These are phyloP conservation scores for Mimachlamys varia DNA, from an alignment of 2,888 invertebrate species.

Conservation along the genomic window DNA sequence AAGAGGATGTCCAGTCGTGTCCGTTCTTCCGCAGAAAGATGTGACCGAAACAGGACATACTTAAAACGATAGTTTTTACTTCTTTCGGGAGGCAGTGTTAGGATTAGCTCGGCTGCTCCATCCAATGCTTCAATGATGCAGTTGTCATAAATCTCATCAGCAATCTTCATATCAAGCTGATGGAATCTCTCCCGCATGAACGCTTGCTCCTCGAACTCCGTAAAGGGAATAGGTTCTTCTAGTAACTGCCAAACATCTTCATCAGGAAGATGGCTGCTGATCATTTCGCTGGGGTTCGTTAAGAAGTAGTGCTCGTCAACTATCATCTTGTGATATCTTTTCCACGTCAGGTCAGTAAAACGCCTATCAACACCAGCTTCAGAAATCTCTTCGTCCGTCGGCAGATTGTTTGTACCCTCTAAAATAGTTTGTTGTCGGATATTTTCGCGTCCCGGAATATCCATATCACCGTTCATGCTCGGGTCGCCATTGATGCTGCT, in stretches of 20 bases:
- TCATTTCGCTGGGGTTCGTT: conserved; percentile 72
- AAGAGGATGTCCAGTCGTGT: conserved; percentile 48
- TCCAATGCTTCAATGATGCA: conserved; percentile 64
- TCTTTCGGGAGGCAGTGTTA: conserved; percentile 59
- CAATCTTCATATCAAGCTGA: conserved; percentile 61
- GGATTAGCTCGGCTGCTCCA: conserved; percentile 65
- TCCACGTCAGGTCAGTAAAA: background rate
- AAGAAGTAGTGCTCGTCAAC: conserved; percentile 69
- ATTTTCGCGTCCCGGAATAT: conserved; percentile 45
- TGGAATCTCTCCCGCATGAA: conserved; percentile 75
- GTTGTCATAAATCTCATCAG: conserved; percentile 52
- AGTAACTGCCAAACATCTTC: conserved; percentile 73
- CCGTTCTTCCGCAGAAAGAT: conserved; percentile 37
- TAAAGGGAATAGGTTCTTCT: conserved; percentile 58
- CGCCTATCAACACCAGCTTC: background rate
- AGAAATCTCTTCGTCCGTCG: background rate
- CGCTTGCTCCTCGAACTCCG: conserved; percentile 66
- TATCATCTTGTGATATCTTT: conserved; percentile 42
- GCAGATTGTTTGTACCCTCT: conserved; percentile 37
- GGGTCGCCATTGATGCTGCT: background rate
- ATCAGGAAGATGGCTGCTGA: conserved; percentile 74
- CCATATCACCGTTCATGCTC: background rate
- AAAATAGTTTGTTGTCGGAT: conserved; percentile 52
- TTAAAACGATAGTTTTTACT: conserved; percentile 65
- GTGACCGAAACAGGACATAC: conserved; percentile 53